Percentiles rank a stretch among this genome's conserved stretches.
phyloP scores from a whole-genome alignment of 1,140 invertebrate genomes.

The Drosophila pectinifera region DNA sequence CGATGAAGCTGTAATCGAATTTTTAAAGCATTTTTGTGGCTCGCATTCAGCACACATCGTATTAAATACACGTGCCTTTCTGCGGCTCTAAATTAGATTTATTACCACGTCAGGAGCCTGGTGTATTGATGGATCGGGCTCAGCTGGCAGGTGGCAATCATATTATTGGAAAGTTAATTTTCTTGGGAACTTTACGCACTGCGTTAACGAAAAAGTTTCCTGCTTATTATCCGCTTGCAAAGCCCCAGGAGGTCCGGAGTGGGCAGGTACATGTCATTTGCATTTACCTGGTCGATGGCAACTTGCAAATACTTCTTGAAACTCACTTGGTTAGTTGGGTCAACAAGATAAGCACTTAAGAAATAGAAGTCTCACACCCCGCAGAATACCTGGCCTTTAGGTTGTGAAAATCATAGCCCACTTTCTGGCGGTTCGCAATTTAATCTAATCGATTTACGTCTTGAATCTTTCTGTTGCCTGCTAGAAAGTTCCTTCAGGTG shows the following conservation, averaged over 20 bases:
- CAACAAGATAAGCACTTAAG: too few species aligned
- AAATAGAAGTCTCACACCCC: too few species aligned
- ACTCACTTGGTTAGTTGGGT: too few species aligned
- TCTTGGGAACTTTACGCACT: not conserved
- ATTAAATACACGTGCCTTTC: slow-evolving; percentile 8
- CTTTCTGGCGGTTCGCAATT: too few species aligned
- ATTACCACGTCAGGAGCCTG: slow-evolving; percentile 8
- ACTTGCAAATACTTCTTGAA: not conserved
- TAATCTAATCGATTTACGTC: too few species aligned
- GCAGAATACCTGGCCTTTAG: not conserved
- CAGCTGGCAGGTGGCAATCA: slow-evolving; percentile 32
- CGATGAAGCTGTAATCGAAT: not conserved
- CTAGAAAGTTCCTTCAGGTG: too few species aligned
- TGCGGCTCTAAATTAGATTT: slow-evolving; percentile 40
- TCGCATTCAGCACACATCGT: not conserved
- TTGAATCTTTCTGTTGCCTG: too few species aligned
- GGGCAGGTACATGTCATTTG: not conserved
- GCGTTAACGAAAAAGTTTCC: slow-evolving; percentile 19
- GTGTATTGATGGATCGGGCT: slow-evolving; percentile 41
- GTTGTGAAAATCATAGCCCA: not conserved
- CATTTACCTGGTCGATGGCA: not conserved
- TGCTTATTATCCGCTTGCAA: not conserved
- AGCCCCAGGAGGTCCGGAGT: not conserved
- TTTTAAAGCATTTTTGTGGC: not conserved
- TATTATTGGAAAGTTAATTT: slow-evolving; percentile 39